Conservation (phyloP, 2,113 vertebrate genomes). For the Leucopsar rothschildi region DNA sequence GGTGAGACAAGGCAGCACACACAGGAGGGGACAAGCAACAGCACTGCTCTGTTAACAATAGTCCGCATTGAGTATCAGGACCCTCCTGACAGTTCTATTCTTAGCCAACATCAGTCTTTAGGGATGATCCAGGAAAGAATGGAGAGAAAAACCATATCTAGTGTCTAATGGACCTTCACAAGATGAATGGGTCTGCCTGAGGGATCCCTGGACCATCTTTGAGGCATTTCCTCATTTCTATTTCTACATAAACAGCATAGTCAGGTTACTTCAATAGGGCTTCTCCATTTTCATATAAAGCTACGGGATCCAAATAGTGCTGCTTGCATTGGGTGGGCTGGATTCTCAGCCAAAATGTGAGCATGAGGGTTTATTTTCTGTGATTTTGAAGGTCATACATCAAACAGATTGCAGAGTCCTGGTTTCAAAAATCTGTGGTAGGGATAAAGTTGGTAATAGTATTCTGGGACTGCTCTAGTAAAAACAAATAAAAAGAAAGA, state of each 20-base stretch:
- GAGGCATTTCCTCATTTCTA: background rate
- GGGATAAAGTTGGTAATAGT: background rate
- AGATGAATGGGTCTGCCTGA: background rate
- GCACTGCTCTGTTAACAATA: fast-evolving
- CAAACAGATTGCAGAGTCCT: background rate
- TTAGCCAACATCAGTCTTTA: background rate
- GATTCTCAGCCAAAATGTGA: background rate
- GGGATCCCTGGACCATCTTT: background rate
- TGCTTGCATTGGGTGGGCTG: background rate
- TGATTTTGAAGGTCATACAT: background rate
- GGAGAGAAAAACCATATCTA: background rate
- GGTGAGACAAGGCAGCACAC: background rate
- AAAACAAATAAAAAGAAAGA: background rate
- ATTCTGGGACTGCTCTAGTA: background rate
- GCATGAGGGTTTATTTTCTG: background rate
- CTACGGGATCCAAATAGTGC: background rate
- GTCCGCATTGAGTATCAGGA: background rate
- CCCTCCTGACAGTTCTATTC: background rate
- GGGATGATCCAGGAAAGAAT: background rate
- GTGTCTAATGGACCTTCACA: background rate
- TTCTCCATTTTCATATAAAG: background rate
- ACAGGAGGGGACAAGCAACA: background rate
- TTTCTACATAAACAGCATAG: background rate
- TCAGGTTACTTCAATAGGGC: background rate
- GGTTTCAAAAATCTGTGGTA: background rate